Conservation (phyloP, 1,140 invertebrate genomes). For the Drosophila saltans region DNA sequence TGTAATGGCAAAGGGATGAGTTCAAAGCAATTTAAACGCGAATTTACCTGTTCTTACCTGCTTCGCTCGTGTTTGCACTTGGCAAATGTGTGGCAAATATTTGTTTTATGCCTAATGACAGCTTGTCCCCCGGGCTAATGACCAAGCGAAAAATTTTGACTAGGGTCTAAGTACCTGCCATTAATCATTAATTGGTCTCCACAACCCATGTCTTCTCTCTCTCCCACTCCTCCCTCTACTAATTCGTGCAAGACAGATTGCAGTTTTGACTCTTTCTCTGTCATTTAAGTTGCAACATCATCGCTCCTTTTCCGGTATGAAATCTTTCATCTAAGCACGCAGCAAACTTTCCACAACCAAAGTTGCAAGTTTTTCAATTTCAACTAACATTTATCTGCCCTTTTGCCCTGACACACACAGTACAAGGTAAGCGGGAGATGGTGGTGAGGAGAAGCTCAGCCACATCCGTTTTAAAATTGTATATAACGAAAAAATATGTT, state of each 20-base stretch:
- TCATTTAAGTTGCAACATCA: constrained; percentile 11
- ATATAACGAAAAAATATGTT: not conserved
- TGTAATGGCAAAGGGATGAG: not conserved
- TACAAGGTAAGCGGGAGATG: constrained; percentile 15
- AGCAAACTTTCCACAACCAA: constrained; percentile 36
- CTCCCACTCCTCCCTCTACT: too few relatives aligned
- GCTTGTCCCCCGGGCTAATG: constrained; percentile 64
- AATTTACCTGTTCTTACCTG: constrained; percentile 2
- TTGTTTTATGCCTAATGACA: constrained; percentile 55
- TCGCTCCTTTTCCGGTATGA: not conserved
- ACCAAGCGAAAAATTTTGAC: constrained; percentile 53
- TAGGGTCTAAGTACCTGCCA: constrained; percentile 19
- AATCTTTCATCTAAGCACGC: constrained; percentile 38
- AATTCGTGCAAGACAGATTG: not conserved
- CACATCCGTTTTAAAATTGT: not conserved
- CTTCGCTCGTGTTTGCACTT: constrained; percentile 44
- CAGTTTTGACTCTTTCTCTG: constrained; percentile 26
- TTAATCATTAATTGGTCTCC: constrained; percentile 52
- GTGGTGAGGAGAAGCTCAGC: not conserved
- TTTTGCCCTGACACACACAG: constrained; percentile 32
- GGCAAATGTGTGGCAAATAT: constrained; percentile 65
- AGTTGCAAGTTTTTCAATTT: constrained; percentile 70
- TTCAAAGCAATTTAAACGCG: constrained; percentile 47
- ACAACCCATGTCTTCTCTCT: not conserved
- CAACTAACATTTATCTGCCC: constrained; percentile 54